phyloP scores from a whole-genome alignment of 2,888 invertebrate species.

The Elmis aenea region DNA sequence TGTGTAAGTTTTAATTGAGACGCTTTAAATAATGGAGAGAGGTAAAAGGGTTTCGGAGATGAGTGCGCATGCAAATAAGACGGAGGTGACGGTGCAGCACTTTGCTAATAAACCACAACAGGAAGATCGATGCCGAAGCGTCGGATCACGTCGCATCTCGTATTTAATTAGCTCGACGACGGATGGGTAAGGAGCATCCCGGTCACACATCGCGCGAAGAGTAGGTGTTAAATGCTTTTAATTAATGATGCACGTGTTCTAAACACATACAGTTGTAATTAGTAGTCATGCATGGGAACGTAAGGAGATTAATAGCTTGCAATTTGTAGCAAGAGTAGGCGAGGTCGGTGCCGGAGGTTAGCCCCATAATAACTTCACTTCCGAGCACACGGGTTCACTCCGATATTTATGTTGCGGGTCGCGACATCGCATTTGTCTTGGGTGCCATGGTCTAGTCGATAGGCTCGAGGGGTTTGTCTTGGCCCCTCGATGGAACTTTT shows the following conservation, averaged over 20 bases:
- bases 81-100: slow-evolving; percentile 31
- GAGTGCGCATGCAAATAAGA: slow-evolving; percentile 37
- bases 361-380: slow-evolving; percentile 40
- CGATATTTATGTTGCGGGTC: slow-evolving; percentile 43
- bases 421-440: slow-evolving; percentile 43
- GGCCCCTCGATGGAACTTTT: slow-evolving; percentile 30
- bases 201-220: slow-evolving; percentile 17
- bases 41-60: slow-evolving; percentile 35
- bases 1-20: slow-evolving; percentile 41
- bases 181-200: slow-evolving; percentile 19
- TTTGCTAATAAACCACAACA: slow-evolving; percentile 37
- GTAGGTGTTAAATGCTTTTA: slow-evolving; percentile 20
- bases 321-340: slow-evolving; percentile 39
- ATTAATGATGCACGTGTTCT: slow-evolving; percentile 22
- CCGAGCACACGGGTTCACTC: slow-evolving; percentile 35
- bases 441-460: slow-evolving; percentile 31
- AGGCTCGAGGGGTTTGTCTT: slow-evolving; percentile 26
- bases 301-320: slow-evolving; percentile 38
- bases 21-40: slow-evolving; percentile 38
- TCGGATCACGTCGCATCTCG: slow-evolving; percentile 22
- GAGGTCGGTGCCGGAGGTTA: slow-evolving; percentile 40
- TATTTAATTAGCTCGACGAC: slow-evolving; percentile 30
- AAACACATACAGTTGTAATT: slow-evolving; percentile 21
- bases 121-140: slow-evolving; percentile 32
- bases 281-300: slow-evolving; percentile 27